A percentile compares a stretch with the other conserved stretches of the same genome.
These are phyloP conservation scores for Epinephelus malabaricus DNA, from an alignment of 2,797 vertebrate species.

Conservation along the genomic window DNA sequence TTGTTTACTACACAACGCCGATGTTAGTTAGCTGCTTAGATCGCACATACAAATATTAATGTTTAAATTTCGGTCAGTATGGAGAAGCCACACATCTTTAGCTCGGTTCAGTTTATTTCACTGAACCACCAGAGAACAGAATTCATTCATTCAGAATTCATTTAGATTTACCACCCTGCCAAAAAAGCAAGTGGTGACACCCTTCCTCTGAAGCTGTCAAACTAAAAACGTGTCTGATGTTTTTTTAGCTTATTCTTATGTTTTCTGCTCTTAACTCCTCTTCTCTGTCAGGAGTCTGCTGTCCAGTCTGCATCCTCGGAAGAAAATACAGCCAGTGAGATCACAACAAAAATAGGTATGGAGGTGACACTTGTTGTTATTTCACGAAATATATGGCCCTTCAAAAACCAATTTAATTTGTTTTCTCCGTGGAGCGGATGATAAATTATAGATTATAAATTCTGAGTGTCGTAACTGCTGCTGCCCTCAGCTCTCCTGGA, in stretches of 20 bases:
- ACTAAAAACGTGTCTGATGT: too few relatives aligned
- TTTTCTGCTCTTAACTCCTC: not conserved
- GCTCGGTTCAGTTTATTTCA: too few relatives aligned
- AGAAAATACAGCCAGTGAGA: conserved; percentile 81
- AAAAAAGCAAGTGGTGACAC: too few relatives aligned
- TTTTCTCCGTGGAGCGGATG: not conserved
- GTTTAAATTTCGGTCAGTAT: too few relatives aligned
- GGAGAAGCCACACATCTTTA: too few relatives aligned
- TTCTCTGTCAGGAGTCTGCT: conserved; percentile 80
- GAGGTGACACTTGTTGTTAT: not conserved
- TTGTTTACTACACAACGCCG: too few relatives aligned
- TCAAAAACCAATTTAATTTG: not conserved
- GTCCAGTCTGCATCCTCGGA: conserved; percentile 75
- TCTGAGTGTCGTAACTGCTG: conserved; percentile 9
- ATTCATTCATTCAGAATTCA: too few relatives aligned
- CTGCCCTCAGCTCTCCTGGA: conserved; percentile 81
- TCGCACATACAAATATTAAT: too few relatives aligned
- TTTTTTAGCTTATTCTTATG: not conserved
- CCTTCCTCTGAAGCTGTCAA: too few relatives aligned
- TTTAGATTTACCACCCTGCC: too few relatives aligned
- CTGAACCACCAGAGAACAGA: too few relatives aligned
- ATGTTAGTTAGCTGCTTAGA: too few relatives aligned
- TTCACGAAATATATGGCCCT: not conserved
- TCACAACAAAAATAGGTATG: conserved; percentile 92
- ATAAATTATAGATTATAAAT: not conserved